Evolutionary conservation across 1,140 invertebrate genomes (phyloP).

Genomic region (Cardiocondyla obscurior): DNA sequence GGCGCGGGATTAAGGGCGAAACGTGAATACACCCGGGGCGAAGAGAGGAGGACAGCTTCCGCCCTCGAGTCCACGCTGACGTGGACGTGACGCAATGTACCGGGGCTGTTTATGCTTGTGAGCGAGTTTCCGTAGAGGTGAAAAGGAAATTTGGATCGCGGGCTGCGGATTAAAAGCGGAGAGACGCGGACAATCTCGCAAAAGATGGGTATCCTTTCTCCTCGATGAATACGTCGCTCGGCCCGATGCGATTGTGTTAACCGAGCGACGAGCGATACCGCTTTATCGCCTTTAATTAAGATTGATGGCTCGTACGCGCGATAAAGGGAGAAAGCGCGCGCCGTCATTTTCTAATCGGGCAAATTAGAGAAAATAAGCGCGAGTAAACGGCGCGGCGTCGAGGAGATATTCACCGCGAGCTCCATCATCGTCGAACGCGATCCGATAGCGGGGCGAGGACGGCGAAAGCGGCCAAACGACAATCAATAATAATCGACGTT

Average conservation of each 20-base stretch:
- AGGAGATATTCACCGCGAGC: not conserved
- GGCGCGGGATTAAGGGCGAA: constrained; percentile 26
- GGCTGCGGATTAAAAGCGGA: not conserved
- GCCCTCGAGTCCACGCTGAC: not conserved
- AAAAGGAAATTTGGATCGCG: not conserved
- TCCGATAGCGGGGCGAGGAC: not conserved
- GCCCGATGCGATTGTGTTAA: constrained; percentile 53
- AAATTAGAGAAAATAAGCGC: not conserved
- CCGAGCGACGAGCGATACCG: constrained; percentile 50
- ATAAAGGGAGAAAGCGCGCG: constrained; percentile 57
- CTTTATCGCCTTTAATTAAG: constrained; percentile 64
- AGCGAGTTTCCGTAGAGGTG: constrained; percentile 28
- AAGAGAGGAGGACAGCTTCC: not conserved
- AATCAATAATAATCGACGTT: constrained; percentile 47
- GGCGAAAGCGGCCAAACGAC: constrained; percentile 25
- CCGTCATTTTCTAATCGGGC: constrained; percentile 39
- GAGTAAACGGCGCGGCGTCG: not conserved
- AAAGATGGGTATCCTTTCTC: not conserved
- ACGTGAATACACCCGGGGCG: constrained; percentile 1
- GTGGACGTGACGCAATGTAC: not conserved
- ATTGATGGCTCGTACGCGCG: constrained; percentile 41
- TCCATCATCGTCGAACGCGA: not conserved
- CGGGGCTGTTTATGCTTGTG: constrained; percentile 11
- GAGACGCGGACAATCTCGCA: not conserved
- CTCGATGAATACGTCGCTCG: not conserved